phyloP scores from a whole-genome alignment of 2,797 vertebrate species.

The Galaxias olidus region DNA sequence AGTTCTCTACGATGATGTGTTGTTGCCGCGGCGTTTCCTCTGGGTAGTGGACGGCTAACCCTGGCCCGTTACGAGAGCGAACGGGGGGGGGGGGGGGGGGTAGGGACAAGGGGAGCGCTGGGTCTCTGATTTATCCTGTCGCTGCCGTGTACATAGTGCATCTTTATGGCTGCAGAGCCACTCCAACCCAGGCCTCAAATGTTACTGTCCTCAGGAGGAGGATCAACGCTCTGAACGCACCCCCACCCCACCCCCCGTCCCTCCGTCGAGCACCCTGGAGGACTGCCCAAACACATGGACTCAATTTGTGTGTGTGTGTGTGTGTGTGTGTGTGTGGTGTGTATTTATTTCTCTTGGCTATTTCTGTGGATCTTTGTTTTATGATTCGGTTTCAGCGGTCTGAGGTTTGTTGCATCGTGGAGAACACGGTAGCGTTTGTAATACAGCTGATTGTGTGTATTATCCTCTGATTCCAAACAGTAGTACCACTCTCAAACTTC shows the following conservation, averaged over 20 bases:
- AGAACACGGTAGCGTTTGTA: too few species aligned
- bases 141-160: slow-evolving; percentile 57
- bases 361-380: too few species aligned
- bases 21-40: slow-evolving; percentile 50
- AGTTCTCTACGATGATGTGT: slow-evolving; percentile 67
- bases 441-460: too few species aligned
- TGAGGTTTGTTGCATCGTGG: too few species aligned
- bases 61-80: too few species aligned
- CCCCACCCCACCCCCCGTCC: too few species aligned
- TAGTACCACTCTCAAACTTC: too few species aligned
- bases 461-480: too few species aligned
- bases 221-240: slow-evolving; percentile 53
- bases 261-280: slow-evolving; percentile 62
- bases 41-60: slow-evolving; percentile 60
- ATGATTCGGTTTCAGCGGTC: too few species aligned
- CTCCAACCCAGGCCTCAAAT: slow-evolving; percentile 63
- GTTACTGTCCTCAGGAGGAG: slow-evolving; percentile 74
- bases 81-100: slow-evolving; percentile 22
- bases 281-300: slow-evolving; percentile 39
- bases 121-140: slow-evolving; percentile 75
- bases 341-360: slow-evolving; percentile 9
- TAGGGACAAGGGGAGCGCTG: too few species aligned
- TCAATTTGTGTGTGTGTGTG: slow-evolving; percentile 5
- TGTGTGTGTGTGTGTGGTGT: slow-evolving; percentile 13
- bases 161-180: slow-evolving; percentile 67